Percentiles rank a stretch among this genome's conserved stretches.
Conservation (phyloP, 2,888 invertebrate species). For the Ophion ventricosus region DNA sequence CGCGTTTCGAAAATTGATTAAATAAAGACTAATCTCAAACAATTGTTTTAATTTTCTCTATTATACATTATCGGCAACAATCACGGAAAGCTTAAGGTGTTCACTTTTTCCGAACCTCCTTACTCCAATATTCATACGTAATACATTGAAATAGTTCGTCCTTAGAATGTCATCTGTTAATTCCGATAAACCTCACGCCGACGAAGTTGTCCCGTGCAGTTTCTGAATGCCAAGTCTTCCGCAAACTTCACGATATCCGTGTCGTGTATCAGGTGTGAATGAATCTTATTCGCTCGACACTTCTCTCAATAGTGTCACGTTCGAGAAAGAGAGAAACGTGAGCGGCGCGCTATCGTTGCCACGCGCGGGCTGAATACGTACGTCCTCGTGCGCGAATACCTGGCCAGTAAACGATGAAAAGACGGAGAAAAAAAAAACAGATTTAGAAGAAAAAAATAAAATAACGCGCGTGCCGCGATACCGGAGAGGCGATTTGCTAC, state of each 20-base stretch:
- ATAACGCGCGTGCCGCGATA: constrained; percentile 27
- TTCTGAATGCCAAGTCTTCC: not conserved
- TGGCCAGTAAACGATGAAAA: constrained; percentile 43
- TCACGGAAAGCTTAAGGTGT: too few relatives aligned
- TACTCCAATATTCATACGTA: too few relatives aligned
- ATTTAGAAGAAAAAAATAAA: constrained; percentile 24
- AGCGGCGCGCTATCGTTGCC: constrained; percentile 37
- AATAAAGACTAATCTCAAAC: too few relatives aligned
- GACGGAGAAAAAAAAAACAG: constrained; percentile 45
- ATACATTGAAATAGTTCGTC: too few relatives aligned
- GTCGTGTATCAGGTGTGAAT: not conserved
- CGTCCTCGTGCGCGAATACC: constrained; percentile 6
- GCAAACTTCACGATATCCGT: not conserved
- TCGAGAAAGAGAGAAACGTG: constrained; percentile 51
- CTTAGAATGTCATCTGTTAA: not conserved
- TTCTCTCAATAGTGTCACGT: constrained; percentile 28
- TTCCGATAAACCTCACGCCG: not conserved
- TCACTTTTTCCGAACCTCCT: too few relatives aligned
- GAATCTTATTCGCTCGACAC: constrained; percentile 5
- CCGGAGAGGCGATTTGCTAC: constrained; percentile 12
- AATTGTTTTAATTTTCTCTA: too few relatives aligned
- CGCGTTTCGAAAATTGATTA: too few relatives aligned
- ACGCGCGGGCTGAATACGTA: constrained; percentile 48
- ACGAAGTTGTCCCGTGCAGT: not conserved
- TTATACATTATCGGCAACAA: too few relatives aligned